Percentiles rank a stretch among this genome's conserved stretches.
Conservation (phyloP, 2,888 invertebrate species). For the Ceraclea dissimilis region DNA sequence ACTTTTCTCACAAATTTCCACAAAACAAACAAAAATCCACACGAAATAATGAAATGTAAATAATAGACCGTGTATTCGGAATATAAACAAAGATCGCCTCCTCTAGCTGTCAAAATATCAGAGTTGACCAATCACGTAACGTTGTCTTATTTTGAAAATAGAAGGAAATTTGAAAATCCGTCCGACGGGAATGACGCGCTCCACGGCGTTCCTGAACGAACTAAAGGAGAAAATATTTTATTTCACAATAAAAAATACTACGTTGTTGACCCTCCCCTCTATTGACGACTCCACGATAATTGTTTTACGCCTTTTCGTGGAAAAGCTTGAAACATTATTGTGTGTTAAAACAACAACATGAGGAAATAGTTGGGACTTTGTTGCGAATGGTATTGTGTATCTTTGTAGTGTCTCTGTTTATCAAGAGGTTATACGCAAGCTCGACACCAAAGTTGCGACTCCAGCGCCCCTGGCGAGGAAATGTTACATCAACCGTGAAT, state of each 20-base stretch:
- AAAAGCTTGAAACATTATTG: background rate
- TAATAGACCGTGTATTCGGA: background rate
- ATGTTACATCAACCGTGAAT: background rate
- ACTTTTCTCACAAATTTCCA: constrained; percentile 11
- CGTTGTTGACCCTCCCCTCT: background rate
- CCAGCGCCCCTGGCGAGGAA: constrained; percentile 4
- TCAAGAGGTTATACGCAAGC: background rate
- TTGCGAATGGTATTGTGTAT: background rate
- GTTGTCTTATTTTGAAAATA: background rate
- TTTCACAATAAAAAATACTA: background rate
- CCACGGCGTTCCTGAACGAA: background rate
- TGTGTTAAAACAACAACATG: background rate
- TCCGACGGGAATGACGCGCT: background rate
- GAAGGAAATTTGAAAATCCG: no score
- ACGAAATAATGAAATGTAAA: constrained; percentile 5
- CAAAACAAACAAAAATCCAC: constrained; percentile 6
- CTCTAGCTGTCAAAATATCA: background rate
- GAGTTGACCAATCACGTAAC: background rate
- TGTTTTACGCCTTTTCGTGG: background rate
- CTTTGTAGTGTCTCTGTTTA: background rate
- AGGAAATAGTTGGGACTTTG: background rate
- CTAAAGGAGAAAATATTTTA: background rate
- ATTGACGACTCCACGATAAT: background rate
- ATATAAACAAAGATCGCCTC: background rate
- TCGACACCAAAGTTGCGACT: background rate